Base-by-base conservation (phyloP, 2,888 invertebrate genomes). In the Autographa gamma region DNA sequence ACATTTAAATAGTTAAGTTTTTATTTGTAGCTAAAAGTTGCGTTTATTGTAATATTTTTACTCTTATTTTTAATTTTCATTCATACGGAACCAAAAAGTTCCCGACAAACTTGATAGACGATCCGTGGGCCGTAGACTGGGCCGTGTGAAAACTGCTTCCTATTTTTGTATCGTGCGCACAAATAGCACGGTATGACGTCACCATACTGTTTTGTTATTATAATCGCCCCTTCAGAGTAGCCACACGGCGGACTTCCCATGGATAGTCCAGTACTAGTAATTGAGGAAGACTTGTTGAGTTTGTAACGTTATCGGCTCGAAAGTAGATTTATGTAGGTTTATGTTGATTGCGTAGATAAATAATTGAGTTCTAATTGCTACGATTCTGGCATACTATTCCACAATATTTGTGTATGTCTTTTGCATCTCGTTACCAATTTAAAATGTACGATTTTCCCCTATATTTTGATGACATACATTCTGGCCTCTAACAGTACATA, bases 161-260 rank as follows among this genome's bases (percentile, higher is more conserved):
- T 91, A 92, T 92, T 91, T 92, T 86, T 86, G 88, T 88, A 86
- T 65, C 74, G 74, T 82, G 79, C 72, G 76, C 89, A 81, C 85
- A 89, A 91, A 92, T 92, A 91, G 89, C 81, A 25, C 66, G n/a
- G 71, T 3, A 59, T 87, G 86, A 88, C 88, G 87, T 88, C 86
- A 88, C 71, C 6, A 31, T 65, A 78, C 73, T 84, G 85, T 82
- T 82, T 82, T 86, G 86, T 85, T 86, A 83, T 82, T 84, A 83
- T 82, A 83, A 79, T 79, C 85, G 77, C 74, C 78, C 77, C 78
- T 76, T 79, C 63, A 63, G 43, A 70, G 77, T 77, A 60, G 70
- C 84, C 74, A 78, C 63, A 64, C 79, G 16, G 25, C 59, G 11
- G 16, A 5, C 14, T 69, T 64, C 34, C 18, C 34, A 63, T 60